Base-by-base conservation (phyloP, 92 coral and sea anemone species). In the Siderastrea siderea region DNA sequence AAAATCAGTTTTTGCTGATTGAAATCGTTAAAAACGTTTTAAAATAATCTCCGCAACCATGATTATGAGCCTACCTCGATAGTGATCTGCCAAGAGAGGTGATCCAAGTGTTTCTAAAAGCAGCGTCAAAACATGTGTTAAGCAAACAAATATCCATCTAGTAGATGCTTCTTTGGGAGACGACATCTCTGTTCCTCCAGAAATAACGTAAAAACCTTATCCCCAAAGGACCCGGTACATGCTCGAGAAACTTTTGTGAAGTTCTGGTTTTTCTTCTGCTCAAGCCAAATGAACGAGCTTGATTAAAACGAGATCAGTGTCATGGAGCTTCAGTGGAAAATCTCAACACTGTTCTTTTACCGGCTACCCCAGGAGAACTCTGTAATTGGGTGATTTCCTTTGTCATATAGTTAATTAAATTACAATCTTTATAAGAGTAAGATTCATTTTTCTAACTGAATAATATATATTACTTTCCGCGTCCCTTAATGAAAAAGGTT, bases 61-160 rank as follows among this genome's bases (percentile, higher is more conserved):
- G 50, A 0, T 4, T 69, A 45, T 43, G 7, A 46, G 13, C 63
- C 13, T 26, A 80, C 84, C 84, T 80, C 84, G 84, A 64, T 80
- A 80, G 50, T 80, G 11, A 80, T 80, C 73, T 50, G 84, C 84
- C 84, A 80, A 51, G 49, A 80, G 84, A 44, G 84, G 84, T 43
- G 74, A 80, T 66, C 72, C 74, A 17, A 51, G 7, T 12, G 61
- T 9, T 64, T 38, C 60, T 50, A 2, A 6, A 38, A 63, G 4
- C 9, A 80, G 62, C 46, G 19, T 63, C 47, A 78, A 78, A 8
- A 46, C 57, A 17, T 65, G 2, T 64, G 71, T 16, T 47, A 80
- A 47, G 26, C 10, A 49, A 50, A 51, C n/a, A 17, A 67, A 14
- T 19, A 66, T 15, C 50, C 61, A 6, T 38, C 47, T 6, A 38